A percentile compares a stretch with the other conserved stretches of the same genome.
Evolutionary conservation across 2,888 invertebrate species (phyloP).

Genomic region (Phragmatobia fuliginosa): DNA sequence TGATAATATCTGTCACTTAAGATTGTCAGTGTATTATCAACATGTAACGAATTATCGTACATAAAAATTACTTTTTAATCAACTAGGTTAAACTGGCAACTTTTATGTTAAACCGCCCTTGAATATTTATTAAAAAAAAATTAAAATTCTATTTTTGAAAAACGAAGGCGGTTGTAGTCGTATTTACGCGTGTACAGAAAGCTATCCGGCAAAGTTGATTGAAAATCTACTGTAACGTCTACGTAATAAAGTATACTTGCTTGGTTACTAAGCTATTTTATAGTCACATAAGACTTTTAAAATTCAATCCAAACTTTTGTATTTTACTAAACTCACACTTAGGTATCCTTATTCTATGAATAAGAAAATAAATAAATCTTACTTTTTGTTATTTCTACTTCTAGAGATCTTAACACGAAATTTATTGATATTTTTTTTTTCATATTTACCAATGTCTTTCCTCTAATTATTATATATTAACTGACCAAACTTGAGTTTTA

Average conservation of each 20-base stretch:
- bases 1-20: conserved; percentile 4
- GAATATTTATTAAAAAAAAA: not conserved
- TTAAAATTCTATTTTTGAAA: not conserved
- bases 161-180: not conserved
- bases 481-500: conserved; percentile 20
- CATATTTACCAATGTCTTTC: not conserved
- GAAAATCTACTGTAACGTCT: not conserved
- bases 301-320: not conserved
- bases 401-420: not conserved
- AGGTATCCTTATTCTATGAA: not conserved
- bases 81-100: not conserved
- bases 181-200: not conserved
- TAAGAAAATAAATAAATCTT: not conserved
- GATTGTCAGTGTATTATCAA: not conserved
- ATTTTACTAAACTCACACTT: not conserved
- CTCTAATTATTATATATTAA: conserved; percentile 5
- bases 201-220: not conserved
- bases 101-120: not conserved
- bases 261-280: not conserved
- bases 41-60: not conserved
- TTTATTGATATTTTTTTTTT: too few species aligned
- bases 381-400: not conserved
- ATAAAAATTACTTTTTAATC: not conserved
- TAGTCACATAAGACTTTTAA: not conserved
- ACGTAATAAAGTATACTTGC: not conserved